Evolutionary conservation across 2,888 invertebrate genomes (phyloP).

Genomic region (Schizaphis graminum): DNA sequence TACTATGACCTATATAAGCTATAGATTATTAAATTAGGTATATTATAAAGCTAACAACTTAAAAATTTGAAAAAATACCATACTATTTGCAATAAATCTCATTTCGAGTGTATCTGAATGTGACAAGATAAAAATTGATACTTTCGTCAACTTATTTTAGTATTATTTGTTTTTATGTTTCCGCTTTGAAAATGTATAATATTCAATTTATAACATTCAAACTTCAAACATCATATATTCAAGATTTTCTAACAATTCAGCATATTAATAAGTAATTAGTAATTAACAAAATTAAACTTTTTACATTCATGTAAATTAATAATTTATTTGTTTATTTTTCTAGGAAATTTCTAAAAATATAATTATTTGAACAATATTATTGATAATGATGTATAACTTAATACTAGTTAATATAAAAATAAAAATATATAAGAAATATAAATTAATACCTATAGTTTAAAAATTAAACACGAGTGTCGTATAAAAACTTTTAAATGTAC

Average conservation of each 20-base stretch:
- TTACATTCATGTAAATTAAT: not conserved
- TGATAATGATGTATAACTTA: not conserved
- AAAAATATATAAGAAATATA: too few relatives aligned
- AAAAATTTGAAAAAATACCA: not conserved
- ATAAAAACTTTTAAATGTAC: not conserved
- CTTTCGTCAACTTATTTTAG: too few relatives aligned
- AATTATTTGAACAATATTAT: not conserved
- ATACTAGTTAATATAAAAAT: not conserved
- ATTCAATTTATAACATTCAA: not conserved
- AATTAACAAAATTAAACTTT: not conserved
- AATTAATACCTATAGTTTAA: not conserved
- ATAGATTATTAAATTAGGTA: not conserved
- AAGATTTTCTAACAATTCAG: not conserved
- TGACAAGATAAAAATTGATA: not conserved
- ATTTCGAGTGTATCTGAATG: not conserved
- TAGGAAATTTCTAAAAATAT: not conserved
- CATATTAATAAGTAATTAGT: not conserved
- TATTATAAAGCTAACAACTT: not conserved
- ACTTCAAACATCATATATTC: not conserved
- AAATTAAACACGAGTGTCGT: not conserved
- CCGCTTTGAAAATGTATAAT: not conserved
- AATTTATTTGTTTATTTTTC: not conserved
- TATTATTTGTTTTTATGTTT: not conserved
- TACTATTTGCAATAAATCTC: not conserved
- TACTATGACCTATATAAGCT: not conserved